Evolutionary conservation across 2,888 invertebrate species (phyloP), one percentile per base, ranked within the genome.

Genomic region (Pyralis farinalis): DNA sequence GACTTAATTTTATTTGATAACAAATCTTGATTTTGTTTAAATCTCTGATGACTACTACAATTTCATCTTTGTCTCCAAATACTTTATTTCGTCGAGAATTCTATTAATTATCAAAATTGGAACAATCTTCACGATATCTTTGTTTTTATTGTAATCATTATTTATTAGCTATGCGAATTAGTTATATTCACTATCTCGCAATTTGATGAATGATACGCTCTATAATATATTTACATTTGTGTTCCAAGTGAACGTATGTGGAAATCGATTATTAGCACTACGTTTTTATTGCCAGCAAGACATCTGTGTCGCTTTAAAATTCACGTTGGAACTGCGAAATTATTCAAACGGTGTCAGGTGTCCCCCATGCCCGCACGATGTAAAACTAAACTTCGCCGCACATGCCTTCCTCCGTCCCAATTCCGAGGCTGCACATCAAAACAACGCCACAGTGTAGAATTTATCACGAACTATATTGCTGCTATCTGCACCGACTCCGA

Each of bases 301-400:
- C 79, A 75, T 76, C 65, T 79, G 79, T 63, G 66, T 55, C 57
- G 59, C 70, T 75, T 71, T 75, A 71, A 78, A 79, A 78, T 78
- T 75, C 68, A 68, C 64, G 58, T 62, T 63, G 65, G 71, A 71
- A 82, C 67, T 78, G 81, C 77, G 63, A 73, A 82, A 83, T 82
- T 81, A 83, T 83, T 82, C 82, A 80, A 71, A 71, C 54, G 61
- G 70, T 72, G 76, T 79, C 83, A 83, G 81, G 79, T 83, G 82
- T 71, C 72, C 71, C 67, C 64, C 62, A 71, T 69, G 40, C 71
- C 70, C 72, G 71, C 70, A 69, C 71, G 60, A 63, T 56, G 63
- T 62, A 51, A 58, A 69, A 63, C 57, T 53, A 54, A 58, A 61
- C 47, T 66, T 61, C 55, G 54, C 56, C 50, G 58, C 63, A 63